Evolutionary conservation across 2,888 invertebrate species (phyloP).

Genomic region (Bellardia bayeri): DNA sequence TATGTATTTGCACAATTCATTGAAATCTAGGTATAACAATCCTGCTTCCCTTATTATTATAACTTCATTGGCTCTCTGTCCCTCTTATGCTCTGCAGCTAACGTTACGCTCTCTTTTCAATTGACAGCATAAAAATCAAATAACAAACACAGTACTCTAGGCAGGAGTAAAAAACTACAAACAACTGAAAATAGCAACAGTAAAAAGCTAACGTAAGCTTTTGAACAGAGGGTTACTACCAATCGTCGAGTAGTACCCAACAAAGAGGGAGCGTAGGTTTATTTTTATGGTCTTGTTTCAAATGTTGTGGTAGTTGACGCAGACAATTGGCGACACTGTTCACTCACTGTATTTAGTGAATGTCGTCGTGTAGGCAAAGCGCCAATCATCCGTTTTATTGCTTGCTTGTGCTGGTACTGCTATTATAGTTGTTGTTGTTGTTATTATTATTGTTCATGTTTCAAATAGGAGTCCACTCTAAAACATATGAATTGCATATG

Average conservation of each 20-base stretch:
- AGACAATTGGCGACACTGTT: slow-evolving; percentile 72
- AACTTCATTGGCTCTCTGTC: neutral
- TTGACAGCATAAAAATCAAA: slow-evolving; percentile 38
- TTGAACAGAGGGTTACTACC: slow-evolving; percentile 14
- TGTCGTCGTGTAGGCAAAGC: slow-evolving; percentile 52
- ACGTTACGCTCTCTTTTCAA: slow-evolving; percentile 5
- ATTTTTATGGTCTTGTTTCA: slow-evolving; percentile 52
- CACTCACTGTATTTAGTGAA: slow-evolving; percentile 48
- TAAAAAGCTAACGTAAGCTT: slow-evolving; percentile 60
- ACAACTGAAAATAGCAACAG: neutral
- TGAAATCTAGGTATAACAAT: slow-evolving; percentile 17
- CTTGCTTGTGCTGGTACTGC: neutral
- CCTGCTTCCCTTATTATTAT: slow-evolving; percentile 6
- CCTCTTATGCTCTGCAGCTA: neutral
- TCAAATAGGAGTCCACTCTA: slow-evolving; percentile 35
- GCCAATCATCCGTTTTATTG: slow-evolving; percentile 44
- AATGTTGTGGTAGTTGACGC: slow-evolving; percentile 48
- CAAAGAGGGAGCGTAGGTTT: slow-evolving; percentile 61
- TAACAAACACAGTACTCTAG: neutral
- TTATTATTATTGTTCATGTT: slow-evolving; percentile 24
- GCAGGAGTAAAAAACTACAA: slow-evolving; percentile 13
- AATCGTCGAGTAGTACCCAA: slow-evolving; percentile 8
- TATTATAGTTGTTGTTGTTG: neutral
- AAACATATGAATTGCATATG: slow-evolving; percentile 47
- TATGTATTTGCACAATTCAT: slow-evolving; percentile 26